Conservation (phyloP, 2,888 invertebrate genomes). For the Synergus gifuensis region DNA sequence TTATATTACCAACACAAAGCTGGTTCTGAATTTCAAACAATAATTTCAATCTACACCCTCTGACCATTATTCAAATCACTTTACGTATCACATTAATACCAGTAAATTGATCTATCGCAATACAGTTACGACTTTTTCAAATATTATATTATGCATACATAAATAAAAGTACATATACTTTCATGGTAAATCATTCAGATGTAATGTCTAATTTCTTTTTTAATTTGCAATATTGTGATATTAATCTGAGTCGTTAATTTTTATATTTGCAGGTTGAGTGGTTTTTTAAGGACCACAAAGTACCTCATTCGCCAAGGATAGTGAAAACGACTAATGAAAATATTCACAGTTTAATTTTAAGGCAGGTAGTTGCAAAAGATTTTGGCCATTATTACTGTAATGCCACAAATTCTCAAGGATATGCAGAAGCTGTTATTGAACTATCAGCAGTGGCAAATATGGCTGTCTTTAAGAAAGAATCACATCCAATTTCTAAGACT, state of each 20-base stretch:
- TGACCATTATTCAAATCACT: slow-evolving; percentile 11
- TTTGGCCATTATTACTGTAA: slow-evolving; percentile 89
- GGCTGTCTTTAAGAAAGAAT: slow-evolving; percentile 84
- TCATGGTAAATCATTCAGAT: no score
- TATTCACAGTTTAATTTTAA: slow-evolving; percentile 83
- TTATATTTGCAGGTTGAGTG: slow-evolving; percentile 73
- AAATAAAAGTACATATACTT: no score
- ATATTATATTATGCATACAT: neutral
- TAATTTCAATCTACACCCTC: slow-evolving; percentile 27
- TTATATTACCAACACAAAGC: slow-evolving; percentile 27
- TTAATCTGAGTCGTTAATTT: neutral
- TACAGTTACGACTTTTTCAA: neutral
- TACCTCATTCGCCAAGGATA: slow-evolving; percentile 66
- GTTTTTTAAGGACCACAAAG: slow-evolving; percentile 67
- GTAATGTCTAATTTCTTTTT: no score
- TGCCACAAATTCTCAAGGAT: slow-evolving; percentile 87
- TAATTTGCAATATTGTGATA: neutral
- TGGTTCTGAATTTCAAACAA: slow-evolving; percentile 13
- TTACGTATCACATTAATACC: neutral
- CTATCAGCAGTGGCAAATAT: slow-evolving; percentile 87
- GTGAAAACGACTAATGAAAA: slow-evolving; percentile 59
- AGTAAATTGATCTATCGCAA: neutral
- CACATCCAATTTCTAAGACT: slow-evolving; percentile 76
- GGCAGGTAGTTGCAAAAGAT: slow-evolving; percentile 84
- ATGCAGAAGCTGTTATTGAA: slow-evolving; percentile 85